These are phyloP conservation scores for Temnothorax ravouxi DNA, from an alignment of 2,888 invertebrate species.

Conservation along the genomic window DNA sequence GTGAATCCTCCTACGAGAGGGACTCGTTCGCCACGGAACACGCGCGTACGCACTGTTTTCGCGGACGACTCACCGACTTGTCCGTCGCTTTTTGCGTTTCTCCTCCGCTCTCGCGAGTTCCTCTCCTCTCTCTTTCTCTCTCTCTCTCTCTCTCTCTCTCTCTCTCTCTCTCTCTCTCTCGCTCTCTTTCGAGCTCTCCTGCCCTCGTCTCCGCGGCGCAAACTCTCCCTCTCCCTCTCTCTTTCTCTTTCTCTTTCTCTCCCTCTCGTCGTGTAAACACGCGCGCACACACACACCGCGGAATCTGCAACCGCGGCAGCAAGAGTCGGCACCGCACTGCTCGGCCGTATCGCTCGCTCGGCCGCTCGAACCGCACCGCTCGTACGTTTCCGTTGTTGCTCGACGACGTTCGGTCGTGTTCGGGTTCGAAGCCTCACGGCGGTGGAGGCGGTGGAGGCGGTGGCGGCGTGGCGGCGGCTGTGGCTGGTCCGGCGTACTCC, in stretches of 20 bases:
- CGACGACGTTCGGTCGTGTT: constrained; percentile 68
- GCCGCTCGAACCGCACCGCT: constrained; percentile 71
- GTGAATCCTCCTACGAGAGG: background rate
- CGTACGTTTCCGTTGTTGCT: constrained; percentile 74
- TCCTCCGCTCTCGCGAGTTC: constrained; percentile 25
- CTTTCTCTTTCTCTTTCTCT: constrained; percentile 42
- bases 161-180: constrained; percentile 12
- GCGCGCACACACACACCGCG: constrained; percentile 67
- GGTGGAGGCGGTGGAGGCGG: constrained; percentile 18
- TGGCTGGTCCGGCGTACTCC: constrained; percentile 39
- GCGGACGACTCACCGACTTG: constrained; percentile 15
- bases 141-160: constrained; percentile 20
- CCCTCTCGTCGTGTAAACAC: constrained; percentile 73
- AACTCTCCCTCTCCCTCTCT: constrained; percentile 47
- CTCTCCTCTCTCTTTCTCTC: too few relatives aligned
- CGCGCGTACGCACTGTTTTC: constrained; percentile 43
- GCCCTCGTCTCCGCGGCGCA: constrained; percentile 55
- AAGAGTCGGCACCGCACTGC: constrained; percentile 79
- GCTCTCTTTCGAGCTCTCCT: constrained; percentile 34
- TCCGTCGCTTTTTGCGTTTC: constrained; percentile 27
- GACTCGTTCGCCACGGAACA: background rate
- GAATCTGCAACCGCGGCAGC: constrained; percentile 74
- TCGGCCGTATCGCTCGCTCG: constrained; percentile 75
- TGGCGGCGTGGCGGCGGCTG: constrained; percentile 21
- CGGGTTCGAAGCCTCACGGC: constrained; percentile 73